A percentile compares a stretch with the other conserved stretches of the same genome.
These are phyloP conservation scores for Poeciliopsis turrubarensis DNA, from an alignment of 2,113 vertebrate species.

Conservation along the genomic window DNA sequence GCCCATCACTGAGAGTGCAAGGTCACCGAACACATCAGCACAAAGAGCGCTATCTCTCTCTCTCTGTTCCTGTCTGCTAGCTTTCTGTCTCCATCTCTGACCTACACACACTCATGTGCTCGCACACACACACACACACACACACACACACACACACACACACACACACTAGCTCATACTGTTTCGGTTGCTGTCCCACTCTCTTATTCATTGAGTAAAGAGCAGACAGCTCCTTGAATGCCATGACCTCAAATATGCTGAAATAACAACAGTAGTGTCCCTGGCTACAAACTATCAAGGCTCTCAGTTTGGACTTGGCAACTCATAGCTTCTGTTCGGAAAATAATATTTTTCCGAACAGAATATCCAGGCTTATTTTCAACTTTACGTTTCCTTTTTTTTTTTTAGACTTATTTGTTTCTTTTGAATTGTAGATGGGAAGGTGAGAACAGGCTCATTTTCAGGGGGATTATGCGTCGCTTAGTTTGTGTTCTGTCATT, in stretches of 20 bases:
- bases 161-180: constrained; percentile 2
- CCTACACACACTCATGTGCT: constrained; percentile 5
- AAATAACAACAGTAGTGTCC: constrained; percentile 67
- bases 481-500: too few species aligned
- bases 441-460: too few species aligned
- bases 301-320: constrained; percentile 52
- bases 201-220: constrained; percentile 63
- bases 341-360: background rate
- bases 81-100: constrained; percentile 30
- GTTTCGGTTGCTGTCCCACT: background rate
- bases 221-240: constrained; percentile 67
- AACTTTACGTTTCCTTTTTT: background rate
- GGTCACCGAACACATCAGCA: constrained; percentile 72
- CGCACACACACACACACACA: constrained; percentile 13
- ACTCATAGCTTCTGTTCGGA: constrained; percentile 45
- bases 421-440: background rate
- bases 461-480: too few species aligned
- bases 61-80: constrained; percentile 47
- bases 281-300: constrained; percentile 60
- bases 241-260: constrained; percentile 59
- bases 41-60: constrained; percentile 66
- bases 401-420: background rate
- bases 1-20: constrained; percentile 71
- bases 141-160: constrained; percentile 13
- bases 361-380: constrained; percentile 28